Base-by-base conservation (phyloP, 2,888 invertebrate species). In the Calameuta pallipes region DNA sequence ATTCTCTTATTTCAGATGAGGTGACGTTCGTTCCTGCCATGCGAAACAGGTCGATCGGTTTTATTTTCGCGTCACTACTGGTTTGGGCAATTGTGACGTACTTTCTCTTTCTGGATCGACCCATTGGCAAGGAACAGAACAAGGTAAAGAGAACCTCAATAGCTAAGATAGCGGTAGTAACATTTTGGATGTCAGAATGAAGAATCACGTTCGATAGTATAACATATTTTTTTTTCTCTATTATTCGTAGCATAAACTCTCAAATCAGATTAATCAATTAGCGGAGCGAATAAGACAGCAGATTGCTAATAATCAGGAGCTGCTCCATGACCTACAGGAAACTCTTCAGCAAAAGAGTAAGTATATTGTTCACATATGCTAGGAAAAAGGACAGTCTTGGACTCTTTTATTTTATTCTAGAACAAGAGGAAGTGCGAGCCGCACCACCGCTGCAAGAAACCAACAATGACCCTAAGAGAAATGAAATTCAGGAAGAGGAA, bases 11-110 rank as follows among this genome's bases (percentile, higher is more conserved):
- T 86, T 11, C 79, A 89, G 89, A 83, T 83, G 85, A 87, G 87
- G 88, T 89, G 89, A 89, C 89, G 84, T 80, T 82, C 83, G 80
- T 84, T 88, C 86, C 87, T 89, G 90, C 88, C 88, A 91, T 91
- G 91, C 90, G 90, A 86, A 91, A 91, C 86, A 89, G 86, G 87
- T 90, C 90, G 82, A 86, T 90, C 84, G 85, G 87, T 85, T 87
- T 91, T 85, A 85, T 90, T 84, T 89, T 90, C 82, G 83, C 92
- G 86, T 91, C 92, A 84, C 90, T 93, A 85, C 90, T 93, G 87
- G 89, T 93, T 90, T 94, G 94, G 94, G 92, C 92, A 87, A 91
- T 92, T 78, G 91, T 94, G 82, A 92, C 93, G 80, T 94, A 93
- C 87, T 92, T 93, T 87, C 90, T 93, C 80, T 92, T 93, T 85